A percentile compares a stretch with the other conserved stretches of the same genome.
Evolutionary conservation across 2,113 vertebrate species (phyloP).

Genomic region (Passer domesticus): DNA sequence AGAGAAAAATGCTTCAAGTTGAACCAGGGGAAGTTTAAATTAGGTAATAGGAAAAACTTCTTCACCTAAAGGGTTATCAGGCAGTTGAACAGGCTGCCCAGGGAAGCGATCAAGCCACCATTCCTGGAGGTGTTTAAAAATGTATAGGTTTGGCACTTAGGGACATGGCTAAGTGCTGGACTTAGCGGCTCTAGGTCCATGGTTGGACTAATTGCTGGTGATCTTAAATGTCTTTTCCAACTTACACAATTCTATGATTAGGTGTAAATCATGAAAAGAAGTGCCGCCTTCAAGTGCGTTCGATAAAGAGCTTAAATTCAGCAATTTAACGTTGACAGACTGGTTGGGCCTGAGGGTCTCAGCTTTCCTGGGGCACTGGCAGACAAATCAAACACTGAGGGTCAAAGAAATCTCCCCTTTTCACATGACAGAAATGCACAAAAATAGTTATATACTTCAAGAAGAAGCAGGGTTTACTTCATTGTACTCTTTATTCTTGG

Average conservation of each 20-base stretch:
- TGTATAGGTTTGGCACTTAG: background rate
- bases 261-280: background rate
- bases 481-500: background rate
- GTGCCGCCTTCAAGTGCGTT: fast-evolving
- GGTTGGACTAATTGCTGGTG: background rate
- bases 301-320: background rate
- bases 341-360: background rate
- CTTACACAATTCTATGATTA: too few relatives aligned
- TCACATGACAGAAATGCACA: background rate
- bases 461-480: background rate
- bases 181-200: background rate
- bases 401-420: background rate
- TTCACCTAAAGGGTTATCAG: background rate
- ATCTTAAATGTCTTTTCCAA: background rate
- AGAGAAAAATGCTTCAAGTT: background rate
- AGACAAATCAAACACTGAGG: background rate
- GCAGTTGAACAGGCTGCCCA: background rate
- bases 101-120: background rate
- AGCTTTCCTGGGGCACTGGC: background rate
- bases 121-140: background rate
- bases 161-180: background rate
- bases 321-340: background rate
- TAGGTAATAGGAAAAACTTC: background rate
- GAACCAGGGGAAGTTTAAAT: background rate
- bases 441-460: background rate